These are phyloP conservation scores for Schizotus pectinicornis DNA, from an alignment of 2,888 invertebrate genomes.

Conservation along the genomic window DNA sequence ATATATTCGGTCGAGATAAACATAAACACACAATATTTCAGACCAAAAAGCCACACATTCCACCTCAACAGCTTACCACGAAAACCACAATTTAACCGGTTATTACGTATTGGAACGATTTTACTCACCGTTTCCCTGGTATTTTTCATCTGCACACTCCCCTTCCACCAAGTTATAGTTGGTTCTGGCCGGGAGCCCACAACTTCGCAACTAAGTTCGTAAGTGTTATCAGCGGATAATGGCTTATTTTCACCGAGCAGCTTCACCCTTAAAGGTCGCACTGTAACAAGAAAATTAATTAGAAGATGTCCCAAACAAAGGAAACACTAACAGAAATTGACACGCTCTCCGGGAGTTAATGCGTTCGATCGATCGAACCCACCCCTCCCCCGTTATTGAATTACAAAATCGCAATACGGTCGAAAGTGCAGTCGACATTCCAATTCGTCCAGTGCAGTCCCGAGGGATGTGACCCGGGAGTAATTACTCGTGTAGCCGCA, in stretches of 20 bases:
- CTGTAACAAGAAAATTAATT: slow-evolving; percentile 60
- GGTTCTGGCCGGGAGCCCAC: slow-evolving; percentile 78
- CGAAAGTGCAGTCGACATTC: too few species aligned
- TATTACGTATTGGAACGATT: neutral
- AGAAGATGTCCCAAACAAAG: slow-evolving; percentile 31
- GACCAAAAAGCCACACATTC: slow-evolving; percentile 17
- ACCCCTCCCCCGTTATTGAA: too few species aligned
- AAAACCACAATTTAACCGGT: slow-evolving; percentile 17
- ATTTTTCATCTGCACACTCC: slow-evolving; percentile 70
- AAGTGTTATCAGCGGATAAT: slow-evolving; percentile 72
- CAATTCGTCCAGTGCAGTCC: neutral
- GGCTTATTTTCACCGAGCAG: slow-evolving; percentile 73
- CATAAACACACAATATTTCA: slow-evolving; percentile 33
- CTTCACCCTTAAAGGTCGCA: slow-evolving; percentile 74
- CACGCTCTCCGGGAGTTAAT: slow-evolving; percentile 4
- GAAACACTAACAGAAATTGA: slow-evolving; percentile 10
- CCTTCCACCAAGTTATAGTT: slow-evolving; percentile 81
- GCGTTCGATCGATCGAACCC: neutral
- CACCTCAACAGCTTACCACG: slow-evolving; percentile 5
- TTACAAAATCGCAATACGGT: too few species aligned
- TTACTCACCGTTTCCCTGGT: slow-evolving; percentile 70
- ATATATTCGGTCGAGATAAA: slow-evolving; percentile 33
- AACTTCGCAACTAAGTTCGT: slow-evolving; percentile 75
- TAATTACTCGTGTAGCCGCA: slow-evolving; percentile 24
- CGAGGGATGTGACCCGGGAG: slow-evolving; percentile 7